phyloP scores from a whole-genome alignment of 2,888 invertebrate genomes.

The Autographa gamma region DNA sequence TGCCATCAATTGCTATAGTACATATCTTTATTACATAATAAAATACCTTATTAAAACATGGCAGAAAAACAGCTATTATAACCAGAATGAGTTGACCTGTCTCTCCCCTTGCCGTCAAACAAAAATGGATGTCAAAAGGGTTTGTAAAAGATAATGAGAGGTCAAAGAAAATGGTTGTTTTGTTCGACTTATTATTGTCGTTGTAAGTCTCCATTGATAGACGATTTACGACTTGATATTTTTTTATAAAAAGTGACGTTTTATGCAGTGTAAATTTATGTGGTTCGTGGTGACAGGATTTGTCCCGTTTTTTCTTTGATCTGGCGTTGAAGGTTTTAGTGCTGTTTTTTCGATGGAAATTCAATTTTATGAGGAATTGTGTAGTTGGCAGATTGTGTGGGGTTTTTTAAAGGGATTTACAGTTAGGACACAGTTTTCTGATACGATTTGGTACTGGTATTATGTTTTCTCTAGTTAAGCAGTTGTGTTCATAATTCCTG shows the following conservation, averaged over 20 bases:
- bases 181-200: slow-evolving; percentile 42
- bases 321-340: slow-evolving; percentile 7
- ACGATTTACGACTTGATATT: slow-evolving; percentile 45
- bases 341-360: slow-evolving; percentile 8
- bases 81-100: slow-evolving; percentile 29
- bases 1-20: slow-evolving; percentile 44
- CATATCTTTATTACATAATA: slow-evolving; percentile 51
- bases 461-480: too few species aligned
- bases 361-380: not conserved
- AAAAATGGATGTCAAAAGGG: slow-evolving; percentile 23
- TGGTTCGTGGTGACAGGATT: slow-evolving; percentile 21
- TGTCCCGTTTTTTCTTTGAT: slow-evolving; percentile 29
- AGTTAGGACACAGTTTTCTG: too few species aligned
- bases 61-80: slow-evolving; percentile 45
- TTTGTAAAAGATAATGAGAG: slow-evolving; percentile 41
- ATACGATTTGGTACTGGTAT: too few species aligned
- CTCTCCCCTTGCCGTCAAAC: not conserved
- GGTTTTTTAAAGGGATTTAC: not conserved
- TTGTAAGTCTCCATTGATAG: slow-evolving; percentile 49
- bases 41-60: slow-evolving; percentile 43
- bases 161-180: slow-evolving; percentile 53
- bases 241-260: slow-evolving; percentile 32
- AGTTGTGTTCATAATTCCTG: too few species aligned
- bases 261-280: slow-evolving; percentile 50
- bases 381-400: not conserved